These are phyloP conservation scores for Formica selysi DNA, from an alignment of 1,140 invertebrate species.

Conservation along the genomic window DNA sequence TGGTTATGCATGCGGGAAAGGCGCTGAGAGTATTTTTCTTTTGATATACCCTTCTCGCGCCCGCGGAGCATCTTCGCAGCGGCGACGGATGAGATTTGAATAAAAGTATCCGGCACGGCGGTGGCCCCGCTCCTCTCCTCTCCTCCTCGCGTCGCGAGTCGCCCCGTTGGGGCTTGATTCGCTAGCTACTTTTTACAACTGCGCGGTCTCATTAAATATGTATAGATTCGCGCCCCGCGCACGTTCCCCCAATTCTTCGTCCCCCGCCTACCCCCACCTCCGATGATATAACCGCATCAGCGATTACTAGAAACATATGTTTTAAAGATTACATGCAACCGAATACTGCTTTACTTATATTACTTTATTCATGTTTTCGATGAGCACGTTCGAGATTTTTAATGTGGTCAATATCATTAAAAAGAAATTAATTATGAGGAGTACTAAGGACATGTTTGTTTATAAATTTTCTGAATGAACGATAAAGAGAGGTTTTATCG, in stretches of 20 bases:
- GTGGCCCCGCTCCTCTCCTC: background rate
- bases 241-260: constrained; percentile 65
- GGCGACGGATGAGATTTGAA: constrained; percentile 81
- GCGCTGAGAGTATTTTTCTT: constrained; percentile 82
- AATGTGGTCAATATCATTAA: background rate
- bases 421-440: too few relatives aligned
- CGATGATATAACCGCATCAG: constrained; percentile 75
- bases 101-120: constrained; percentile 78
- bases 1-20: constrained; percentile 83
- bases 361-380: constrained; percentile 33
- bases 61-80: constrained; percentile 62
- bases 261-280: background rate
- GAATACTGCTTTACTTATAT: constrained; percentile 69
- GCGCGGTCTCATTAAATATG: constrained; percentile 84
- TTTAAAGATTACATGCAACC: constrained; percentile 71
- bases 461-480: background rate
- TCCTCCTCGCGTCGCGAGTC: constrained; percentile 31
- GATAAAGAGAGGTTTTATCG: background rate
- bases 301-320: constrained; percentile 78
- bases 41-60: constrained; percentile 78
- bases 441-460: too few relatives aligned
- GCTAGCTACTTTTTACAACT: constrained; percentile 79
- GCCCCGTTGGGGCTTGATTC: constrained; percentile 71
- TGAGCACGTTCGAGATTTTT: background rate
- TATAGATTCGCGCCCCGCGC: constrained; percentile 80